Evolutionary conservation across 2,113 vertebrate species (phyloP), one percentile per base, ranked within the genome.

Genomic region (Hippocampus abdominalis): DNA sequence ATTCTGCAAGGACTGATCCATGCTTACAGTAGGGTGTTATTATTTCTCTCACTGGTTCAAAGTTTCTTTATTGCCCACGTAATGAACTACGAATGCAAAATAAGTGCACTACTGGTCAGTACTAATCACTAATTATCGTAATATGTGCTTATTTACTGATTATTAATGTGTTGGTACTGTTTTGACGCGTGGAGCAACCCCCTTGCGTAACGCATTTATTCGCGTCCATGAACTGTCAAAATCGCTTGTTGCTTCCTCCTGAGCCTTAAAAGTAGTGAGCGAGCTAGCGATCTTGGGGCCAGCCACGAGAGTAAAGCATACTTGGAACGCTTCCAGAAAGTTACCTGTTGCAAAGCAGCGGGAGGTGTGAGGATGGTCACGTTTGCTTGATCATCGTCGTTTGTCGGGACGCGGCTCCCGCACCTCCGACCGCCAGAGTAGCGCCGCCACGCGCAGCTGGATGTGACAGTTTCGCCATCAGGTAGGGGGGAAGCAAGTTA

Each of bases 161-260:
- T 42, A 48, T 32, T 39, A 23, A 23, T 0, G 4, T 11, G 61
- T 64, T 63, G 25, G 64, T 68, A 64, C 48, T 44, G 48, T 74
- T 74, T 53, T 25, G 0, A 66, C 4, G 3, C 0, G 4, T 2
- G 32, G 8, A n/a, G 0, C 6, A 40, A 66, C 66, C 74, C 67
- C 23, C 21, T 25, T 15, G 11, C 0, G 44, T 21, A 51, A 59
- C 62, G 56, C 76, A 74, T 36, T 57, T 70, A 64, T 81, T 84
- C 84, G 74, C 81, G 80, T 66, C 85, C 77, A 78, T 79, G 83
- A 91, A 89, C 90, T 92, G 91, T 92, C 91, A 92, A 90, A 92
- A 88, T 87, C 85, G 90, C 90, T 91, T 92, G 92, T 93, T 92
- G 91, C 90, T 88, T 87, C 81, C 76, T 68, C 66, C 76, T 64